Evolutionary conservation across 2,797 vertebrate species (phyloP).

Genomic region (Sebastiscus tertius): DNA sequence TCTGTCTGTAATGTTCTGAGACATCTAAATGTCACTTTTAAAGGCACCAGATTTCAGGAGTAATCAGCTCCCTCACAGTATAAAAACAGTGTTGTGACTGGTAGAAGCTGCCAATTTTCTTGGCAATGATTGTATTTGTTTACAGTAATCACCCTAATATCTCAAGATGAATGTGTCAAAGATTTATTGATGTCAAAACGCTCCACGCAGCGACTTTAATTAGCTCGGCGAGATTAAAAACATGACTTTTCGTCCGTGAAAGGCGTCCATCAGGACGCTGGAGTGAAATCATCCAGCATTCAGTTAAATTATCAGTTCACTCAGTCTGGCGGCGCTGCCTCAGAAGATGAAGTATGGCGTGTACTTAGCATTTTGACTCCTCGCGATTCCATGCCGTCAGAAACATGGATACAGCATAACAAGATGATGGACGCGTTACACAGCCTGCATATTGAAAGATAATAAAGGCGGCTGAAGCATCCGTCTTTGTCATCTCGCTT

Average conservation of each 20-base stretch:
- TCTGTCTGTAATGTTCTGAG: background rate
- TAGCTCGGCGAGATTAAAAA: constrained; percentile 60
- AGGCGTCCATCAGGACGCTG: constrained; percentile 45
- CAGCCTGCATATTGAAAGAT: constrained; percentile 62
- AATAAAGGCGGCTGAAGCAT: constrained; percentile 64
- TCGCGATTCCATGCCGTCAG: constrained; percentile 44
- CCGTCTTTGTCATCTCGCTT: constrained; percentile 53
- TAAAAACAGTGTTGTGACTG: constrained; percentile 23
- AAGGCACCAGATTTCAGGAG: background rate
- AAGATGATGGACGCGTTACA: constrained; percentile 67
- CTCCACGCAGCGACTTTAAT: constrained; percentile 52
- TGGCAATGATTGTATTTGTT: constrained; percentile 55
- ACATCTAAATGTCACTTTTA: background rate
- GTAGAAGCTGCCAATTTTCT: constrained; percentile 32
- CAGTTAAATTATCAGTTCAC: constrained; percentile 56
- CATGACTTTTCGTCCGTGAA: constrained; percentile 54
- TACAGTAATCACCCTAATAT: constrained; percentile 62
- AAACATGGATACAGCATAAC: constrained; percentile 59
- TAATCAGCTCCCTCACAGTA: background rate
- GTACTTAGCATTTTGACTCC: constrained; percentile 52
- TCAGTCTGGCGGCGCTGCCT: constrained; percentile 38
- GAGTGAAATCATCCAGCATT: constrained; percentile 60
- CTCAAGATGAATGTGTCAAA: constrained; percentile 41
- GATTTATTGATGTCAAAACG: constrained; percentile 62
- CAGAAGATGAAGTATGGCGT: constrained; percentile 47